Base-by-base conservation (phyloP, 2,797 vertebrate genomes). In the Hemibagrus guttatus region DNA sequence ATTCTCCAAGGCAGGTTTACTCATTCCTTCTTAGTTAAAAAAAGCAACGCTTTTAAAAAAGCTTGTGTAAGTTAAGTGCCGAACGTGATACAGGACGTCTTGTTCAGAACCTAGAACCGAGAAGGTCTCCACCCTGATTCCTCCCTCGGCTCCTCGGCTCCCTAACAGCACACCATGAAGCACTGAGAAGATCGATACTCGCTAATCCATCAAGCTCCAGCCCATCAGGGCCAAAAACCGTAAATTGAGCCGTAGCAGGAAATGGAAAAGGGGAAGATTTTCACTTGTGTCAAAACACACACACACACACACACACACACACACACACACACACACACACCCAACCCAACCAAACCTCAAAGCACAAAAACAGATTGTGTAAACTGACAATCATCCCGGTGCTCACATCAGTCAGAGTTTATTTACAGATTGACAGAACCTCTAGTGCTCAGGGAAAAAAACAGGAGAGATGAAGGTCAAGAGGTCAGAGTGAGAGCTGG, bases 101-200 rank as follows among this genome's bases (percentile, higher is more conserved):
- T 54, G 61, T 83, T 81, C n/a, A n/a, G 19, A 54, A 69, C 49
- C 72, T 80, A 68, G 17, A 56, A 72, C 42, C 2, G 19, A 54
- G 26, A 85, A 21, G 14, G 21, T 83, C 84, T 71, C 87, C 72
- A 54, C 80, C 64, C 81, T 83, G 58, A 31, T 52, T 46, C 31
- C 58, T 52, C 71, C 58, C 58, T 63, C 26, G 12, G 49, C 31
- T 80, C 80, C 42, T 46, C 23, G 1, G 28, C 28, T 71, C 68
- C 54, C 81, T 87, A 58, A 69, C 8, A 61, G 69, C 69, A 81
- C 84, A 86, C 35, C 23, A 56, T 63, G 63, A 72, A 86, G 63
- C 82, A 71, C 14, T 2, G n/a, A 82, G 61, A 83, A 13, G 28
- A 85, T 81, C 49, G 12, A 83, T 88, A 42, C 64, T 72, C 39